These are phyloP conservation scores for Peromyscus maniculatus DNA, from an alignment of 2,113 vertebrate species.

Conservation along the genomic window DNA sequence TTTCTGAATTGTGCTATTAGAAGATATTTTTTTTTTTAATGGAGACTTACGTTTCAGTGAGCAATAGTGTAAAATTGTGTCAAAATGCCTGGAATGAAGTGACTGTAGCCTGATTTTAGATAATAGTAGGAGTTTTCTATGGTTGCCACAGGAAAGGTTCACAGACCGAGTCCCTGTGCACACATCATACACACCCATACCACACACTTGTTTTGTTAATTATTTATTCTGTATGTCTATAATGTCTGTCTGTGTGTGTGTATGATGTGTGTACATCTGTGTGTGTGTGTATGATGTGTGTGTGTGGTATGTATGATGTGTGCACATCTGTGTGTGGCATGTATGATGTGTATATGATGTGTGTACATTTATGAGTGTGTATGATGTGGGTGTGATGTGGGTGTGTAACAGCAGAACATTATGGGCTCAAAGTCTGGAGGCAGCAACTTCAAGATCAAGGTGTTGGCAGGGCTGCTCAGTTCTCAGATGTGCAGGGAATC, in stretches of 20 bases:
- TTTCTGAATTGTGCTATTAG: neutral
- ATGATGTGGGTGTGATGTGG: no score
- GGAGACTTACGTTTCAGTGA: neutral
- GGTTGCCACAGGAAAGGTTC: neutral
- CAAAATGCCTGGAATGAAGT: neutral
- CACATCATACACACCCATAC: no score
- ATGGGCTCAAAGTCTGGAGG: neutral
- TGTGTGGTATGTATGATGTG: no score
- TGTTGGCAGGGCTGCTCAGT: neutral
- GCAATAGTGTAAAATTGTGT: neutral
- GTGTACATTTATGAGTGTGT: no score
- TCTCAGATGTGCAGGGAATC: neutral
- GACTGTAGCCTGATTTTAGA: neutral
- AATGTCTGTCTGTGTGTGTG: no score
- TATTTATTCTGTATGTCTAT: no score
- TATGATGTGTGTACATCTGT: no score
- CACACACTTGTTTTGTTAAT: no score
- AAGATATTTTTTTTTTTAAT: neutral
- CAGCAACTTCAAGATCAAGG: neutral
- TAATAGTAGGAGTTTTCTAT: neutral
- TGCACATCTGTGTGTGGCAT: no score
- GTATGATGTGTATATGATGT: no score
- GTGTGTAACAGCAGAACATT: neutral
- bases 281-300: no score
- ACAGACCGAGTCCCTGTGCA: no score